phyloP scores from a whole-genome alignment of 1,140 invertebrate genomes.

The Drosophila littoralis region DNA sequence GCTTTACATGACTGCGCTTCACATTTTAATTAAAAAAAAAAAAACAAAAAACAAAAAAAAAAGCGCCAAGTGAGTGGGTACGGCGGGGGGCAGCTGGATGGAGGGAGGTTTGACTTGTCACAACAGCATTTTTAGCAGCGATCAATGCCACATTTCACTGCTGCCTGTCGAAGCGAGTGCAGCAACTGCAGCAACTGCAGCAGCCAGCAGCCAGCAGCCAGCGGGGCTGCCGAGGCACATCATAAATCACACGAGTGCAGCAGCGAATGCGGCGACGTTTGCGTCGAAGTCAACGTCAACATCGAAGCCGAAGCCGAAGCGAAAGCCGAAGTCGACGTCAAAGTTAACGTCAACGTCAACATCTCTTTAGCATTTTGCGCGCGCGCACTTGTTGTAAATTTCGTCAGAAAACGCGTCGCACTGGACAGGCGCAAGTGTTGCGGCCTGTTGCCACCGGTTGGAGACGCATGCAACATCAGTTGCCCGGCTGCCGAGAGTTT shows the following conservation, averaged over 20 bases:
- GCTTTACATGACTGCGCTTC: slow-evolving; percentile 75
- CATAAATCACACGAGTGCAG: slow-evolving; percentile 65
- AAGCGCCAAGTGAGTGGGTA: too few relatives aligned
- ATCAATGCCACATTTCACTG: slow-evolving; percentile 77
- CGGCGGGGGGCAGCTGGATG: too few relatives aligned
- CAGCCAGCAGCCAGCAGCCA: too few relatives aligned
- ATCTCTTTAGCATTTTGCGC: slow-evolving; percentile 71
- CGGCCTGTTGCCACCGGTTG: slow-evolving; percentile 45
- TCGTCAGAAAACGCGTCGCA: slow-evolving; percentile 69
- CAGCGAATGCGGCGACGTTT: background rate
- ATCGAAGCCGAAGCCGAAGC: slow-evolving; percentile 24
- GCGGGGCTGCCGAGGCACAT: slow-evolving; percentile 64
- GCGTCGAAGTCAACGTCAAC: slow-evolving; percentile 12
- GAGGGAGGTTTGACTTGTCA: slow-evolving; percentile 41
- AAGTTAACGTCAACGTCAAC: slow-evolving; percentile 51
- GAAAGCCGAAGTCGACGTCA: slow-evolving; percentile 37
- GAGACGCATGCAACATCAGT: slow-evolving; percentile 5
- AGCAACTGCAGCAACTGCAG: background rate
- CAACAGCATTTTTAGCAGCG: slow-evolving; percentile 68
- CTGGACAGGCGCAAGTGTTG: slow-evolving; percentile 64
- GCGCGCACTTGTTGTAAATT: slow-evolving; percentile 79
- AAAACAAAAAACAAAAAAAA: background rate
- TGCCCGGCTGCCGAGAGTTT: too few relatives aligned
- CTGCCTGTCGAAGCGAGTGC: slow-evolving; percentile 55
- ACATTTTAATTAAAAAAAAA: slow-evolving; percentile 77